These are phyloP conservation scores for Anthonomus grandis DNA, from an alignment of 1,140 invertebrate genomes.

Conservation along the genomic window DNA sequence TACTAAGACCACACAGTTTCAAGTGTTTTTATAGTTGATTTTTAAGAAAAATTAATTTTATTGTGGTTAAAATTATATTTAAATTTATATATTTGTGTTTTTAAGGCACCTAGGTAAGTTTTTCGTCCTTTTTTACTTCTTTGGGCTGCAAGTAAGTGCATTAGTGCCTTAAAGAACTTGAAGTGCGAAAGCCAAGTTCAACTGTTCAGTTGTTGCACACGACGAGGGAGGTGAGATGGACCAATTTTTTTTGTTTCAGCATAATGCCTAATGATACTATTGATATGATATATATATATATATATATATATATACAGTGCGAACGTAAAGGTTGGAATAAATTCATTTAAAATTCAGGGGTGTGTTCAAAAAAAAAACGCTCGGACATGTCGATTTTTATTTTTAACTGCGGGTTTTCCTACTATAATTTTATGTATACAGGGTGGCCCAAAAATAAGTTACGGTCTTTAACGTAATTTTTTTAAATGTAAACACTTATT, in stretches of 20 bases:
- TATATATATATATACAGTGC: no score
- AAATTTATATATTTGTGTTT: constrained; percentile 3
- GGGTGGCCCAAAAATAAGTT: no score
- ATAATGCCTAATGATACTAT: not conserved
- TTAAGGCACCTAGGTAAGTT: not conserved
- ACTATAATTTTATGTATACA: no score
- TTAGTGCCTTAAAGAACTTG: not conserved
- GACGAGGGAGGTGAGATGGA: not conserved
- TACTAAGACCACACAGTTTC: not conserved
- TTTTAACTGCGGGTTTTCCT: no score
- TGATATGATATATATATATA: no score
- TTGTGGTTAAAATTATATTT: not conserved
- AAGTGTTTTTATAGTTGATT: no score
- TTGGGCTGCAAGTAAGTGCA: not conserved
- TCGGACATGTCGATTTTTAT: no score
- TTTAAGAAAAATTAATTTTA: not conserved
- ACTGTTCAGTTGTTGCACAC: constrained; percentile 1
- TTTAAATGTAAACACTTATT: no score
- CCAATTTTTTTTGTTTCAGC: constrained; percentile 1
- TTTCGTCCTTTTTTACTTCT: not conserved
- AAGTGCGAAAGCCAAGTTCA: not conserved
- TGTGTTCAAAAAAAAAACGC: no score
- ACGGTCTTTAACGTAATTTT: no score
- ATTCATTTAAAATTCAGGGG: no score
- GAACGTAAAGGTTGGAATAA: no score